phyloP scores from a whole-genome alignment of 2,888 invertebrate species.

The Pyralis farinalis region DNA sequence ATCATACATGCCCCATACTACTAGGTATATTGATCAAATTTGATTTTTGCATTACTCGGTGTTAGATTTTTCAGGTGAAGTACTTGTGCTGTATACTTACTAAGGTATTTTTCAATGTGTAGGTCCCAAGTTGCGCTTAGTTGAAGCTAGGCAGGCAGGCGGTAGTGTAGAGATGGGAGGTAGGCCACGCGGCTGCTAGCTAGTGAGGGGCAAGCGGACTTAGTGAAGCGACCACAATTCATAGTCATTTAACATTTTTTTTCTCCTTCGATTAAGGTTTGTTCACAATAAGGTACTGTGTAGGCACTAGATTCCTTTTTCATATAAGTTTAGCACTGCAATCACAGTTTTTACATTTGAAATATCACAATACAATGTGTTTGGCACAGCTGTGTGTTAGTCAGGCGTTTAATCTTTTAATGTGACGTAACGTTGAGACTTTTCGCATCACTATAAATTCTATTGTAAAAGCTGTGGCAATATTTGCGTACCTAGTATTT shows the following conservation, averaged over 20 bases:
- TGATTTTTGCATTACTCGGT: constrained; percentile 8
- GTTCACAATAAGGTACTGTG: constrained; percentile 62
- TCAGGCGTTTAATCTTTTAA: constrained; percentile 23
- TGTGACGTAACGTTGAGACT: constrained; percentile 11
- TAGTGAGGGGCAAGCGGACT: constrained; percentile 71
- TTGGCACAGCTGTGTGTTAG: constrained; percentile 28
- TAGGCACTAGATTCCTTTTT: constrained; percentile 53
- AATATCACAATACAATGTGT: constrained; percentile 33
- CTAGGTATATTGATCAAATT: constrained; percentile 15
- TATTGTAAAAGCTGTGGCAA: constrained; percentile 60
- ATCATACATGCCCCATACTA: constrained; percentile 1
- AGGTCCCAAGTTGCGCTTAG: constrained; percentile 76
- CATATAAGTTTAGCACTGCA: constrained; percentile 50
- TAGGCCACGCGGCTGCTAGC: constrained; percentile 66
- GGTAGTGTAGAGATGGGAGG: constrained; percentile 60
- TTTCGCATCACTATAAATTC: constrained; percentile 17
- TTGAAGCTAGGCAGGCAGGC: constrained; percentile 77
- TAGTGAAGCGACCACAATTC: constrained; percentile 54
- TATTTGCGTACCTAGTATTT: constrained; percentile 47
- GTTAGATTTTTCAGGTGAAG: constrained; percentile 19
- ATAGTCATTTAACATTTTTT: constrained; percentile 47
- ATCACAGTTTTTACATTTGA: constrained; percentile 69
- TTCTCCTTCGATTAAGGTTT: constrained; percentile 53
- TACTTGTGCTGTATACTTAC: constrained; percentile 35
- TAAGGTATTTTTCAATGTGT: constrained; percentile 68